Base-by-base conservation (phyloP, 1,140 invertebrate species). In the Pollicipes pollicipes region DNA sequence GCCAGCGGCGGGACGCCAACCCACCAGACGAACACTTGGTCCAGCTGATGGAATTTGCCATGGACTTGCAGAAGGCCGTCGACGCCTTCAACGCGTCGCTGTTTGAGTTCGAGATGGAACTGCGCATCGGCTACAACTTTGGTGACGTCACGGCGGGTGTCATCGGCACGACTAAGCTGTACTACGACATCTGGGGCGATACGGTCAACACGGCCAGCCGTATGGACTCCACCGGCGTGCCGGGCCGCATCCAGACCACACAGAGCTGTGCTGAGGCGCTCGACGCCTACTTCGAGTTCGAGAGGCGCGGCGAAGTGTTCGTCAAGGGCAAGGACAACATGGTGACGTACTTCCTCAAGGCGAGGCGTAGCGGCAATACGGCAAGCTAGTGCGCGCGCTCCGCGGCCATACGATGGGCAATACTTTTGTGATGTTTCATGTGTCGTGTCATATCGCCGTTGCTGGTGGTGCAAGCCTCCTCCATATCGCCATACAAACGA, bases 131-230 rank as follows among this genome's bases (percentile, higher is more conserved):
- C 24, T 26, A 26, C 73, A 85, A 85, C 77, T 81, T 79, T 76
- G 95, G 95, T 0, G 92, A 95, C 75, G 91, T 97, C 0, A 95
- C 93, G 0, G 92, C 93, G 0, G 96, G 95, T 4, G 94, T 98
- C 0, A 97, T 98, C 68, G 95, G 95, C 0, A 96, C 94, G 0
- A 91, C 90, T 0, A 98, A 97, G 77, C 82, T 97, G n/a, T 93
- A 95, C 76, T 98, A 97, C 75, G 96, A 98, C 79, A 97, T 98
- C 70, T 98, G 96, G 96, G 95, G 96, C 0, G 95, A 98, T 80
- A 93, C 95, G 0, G 95, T 97, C 0, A 98, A 98, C 80, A 95
- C 98, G 70, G 93, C 95, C 0, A 94, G 90, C 4, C 82, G 95
- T 70, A 97, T 92, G 95, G 95, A 98, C 78, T 94, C 92, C 0